Conservation (phyloP, 2,797 vertebrate genomes). For the Scyliorhinus canicula region DNA sequence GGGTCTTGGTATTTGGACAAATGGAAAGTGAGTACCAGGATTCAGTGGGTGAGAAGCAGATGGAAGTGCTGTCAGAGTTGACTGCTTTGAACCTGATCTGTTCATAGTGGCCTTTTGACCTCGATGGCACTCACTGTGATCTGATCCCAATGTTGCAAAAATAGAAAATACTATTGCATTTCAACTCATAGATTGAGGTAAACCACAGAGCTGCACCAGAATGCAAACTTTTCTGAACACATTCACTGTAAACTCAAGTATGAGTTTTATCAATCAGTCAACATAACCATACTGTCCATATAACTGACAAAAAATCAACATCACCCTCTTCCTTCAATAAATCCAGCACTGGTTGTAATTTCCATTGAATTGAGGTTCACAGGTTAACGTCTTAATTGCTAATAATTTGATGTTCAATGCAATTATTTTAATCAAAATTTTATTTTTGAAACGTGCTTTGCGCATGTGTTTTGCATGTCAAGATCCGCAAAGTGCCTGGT, state of each 20-base stretch:
- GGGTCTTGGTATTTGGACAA: not conserved
- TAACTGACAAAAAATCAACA: too few species aligned
- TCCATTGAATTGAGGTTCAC: not conserved
- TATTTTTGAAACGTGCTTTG: not conserved
- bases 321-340: too few species aligned
- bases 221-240: too few species aligned
- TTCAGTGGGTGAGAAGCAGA: not conserved
- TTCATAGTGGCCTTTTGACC: not conserved
- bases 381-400: not conserved
- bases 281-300: too few species aligned
- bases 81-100: not conserved
- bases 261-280: not conserved
- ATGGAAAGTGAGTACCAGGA: not conserved
- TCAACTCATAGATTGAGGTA: not conserved
- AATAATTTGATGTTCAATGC: not conserved
- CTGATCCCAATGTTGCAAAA: not conserved
- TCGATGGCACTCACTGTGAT: not conserved
- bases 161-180: not conserved
- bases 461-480: not conserved
- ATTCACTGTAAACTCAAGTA: not conserved
- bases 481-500: not conserved
- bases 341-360: too few species aligned
- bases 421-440: not conserved
- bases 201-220: not conserved
- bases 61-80: not conserved